phyloP scores from a whole-genome alignment of 2,113 vertebrate species.

The Turdus rufiventris region DNA sequence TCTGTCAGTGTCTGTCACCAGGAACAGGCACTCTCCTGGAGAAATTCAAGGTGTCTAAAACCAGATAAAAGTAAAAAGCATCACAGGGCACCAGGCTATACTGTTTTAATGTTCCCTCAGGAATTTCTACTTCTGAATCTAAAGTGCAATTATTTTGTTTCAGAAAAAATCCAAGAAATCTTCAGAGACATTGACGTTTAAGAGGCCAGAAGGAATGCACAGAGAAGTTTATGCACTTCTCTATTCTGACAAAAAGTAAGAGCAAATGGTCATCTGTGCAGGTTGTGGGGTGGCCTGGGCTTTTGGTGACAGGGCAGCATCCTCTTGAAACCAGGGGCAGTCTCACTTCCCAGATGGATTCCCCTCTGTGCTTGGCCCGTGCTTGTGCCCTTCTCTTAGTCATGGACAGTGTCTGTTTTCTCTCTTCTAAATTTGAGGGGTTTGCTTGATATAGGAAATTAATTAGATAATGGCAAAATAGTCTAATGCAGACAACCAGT shows the following conservation, averaged over 20 bases:
- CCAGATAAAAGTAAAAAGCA: not conserved
- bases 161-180: slow-evolving; percentile 98
- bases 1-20: not conserved
- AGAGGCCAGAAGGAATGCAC: slow-evolving; percentile 98
- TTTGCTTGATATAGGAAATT: not conserved
- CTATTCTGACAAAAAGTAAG: slow-evolving; percentile 98
- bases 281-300: not conserved
- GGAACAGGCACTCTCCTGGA: not conserved
- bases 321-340: not conserved
- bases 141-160: not conserved
- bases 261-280: not conserved
- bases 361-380: not conserved
- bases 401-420: not conserved
- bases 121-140: not conserved
- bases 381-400: not conserved
- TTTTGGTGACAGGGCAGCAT: not conserved
- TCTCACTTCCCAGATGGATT: not conserved
- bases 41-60: slow-evolving; percentile 12
- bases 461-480: not conserved
- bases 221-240: slow-evolving; percentile 96
- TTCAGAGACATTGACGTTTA: slow-evolving; percentile 92
- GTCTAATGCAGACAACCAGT: not conserved
- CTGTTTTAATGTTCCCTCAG: not conserved
- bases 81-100: not conserved
- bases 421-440: not conserved